These are phyloP conservation scores for Diachasmimorpha longicaudata DNA, from an alignment of 1,140 invertebrate species.

Conservation along the genomic window DNA sequence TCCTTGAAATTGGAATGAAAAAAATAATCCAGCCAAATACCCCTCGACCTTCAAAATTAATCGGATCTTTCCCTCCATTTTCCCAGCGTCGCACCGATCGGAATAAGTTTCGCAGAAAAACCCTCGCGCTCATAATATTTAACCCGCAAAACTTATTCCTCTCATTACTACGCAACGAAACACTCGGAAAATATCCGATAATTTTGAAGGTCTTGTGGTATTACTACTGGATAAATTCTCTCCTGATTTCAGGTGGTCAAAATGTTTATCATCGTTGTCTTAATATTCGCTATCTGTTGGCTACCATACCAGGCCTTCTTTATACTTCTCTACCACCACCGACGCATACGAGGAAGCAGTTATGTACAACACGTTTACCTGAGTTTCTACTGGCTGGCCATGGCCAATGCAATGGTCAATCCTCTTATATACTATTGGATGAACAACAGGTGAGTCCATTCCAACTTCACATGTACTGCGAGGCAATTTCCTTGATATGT, in stretches of 20 bases:
- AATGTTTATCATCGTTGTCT: constrained; percentile 84
- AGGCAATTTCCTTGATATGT: constrained; percentile 30
- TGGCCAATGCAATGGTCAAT: constrained; percentile 92
- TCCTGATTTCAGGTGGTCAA: constrained; percentile 74
- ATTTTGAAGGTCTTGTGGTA: too few relatives aligned
- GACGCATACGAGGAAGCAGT: constrained; percentile 70
- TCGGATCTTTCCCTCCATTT: too few relatives aligned
- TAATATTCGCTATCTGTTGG: constrained; percentile 89
- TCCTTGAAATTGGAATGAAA: too few relatives aligned
- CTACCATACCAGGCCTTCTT: constrained; percentile 88
- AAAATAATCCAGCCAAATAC: too few relatives aligned
- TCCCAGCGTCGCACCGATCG: too few relatives aligned
- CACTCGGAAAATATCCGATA: too few relatives aligned
- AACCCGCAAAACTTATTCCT: too few relatives aligned
- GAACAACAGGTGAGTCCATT: constrained; percentile 73
- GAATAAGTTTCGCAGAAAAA: too few relatives aligned
- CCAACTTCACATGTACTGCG: constrained; percentile 7
- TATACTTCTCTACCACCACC: constrained; percentile 82
- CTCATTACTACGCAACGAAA: too few relatives aligned
- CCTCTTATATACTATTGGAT: constrained; percentile 93
- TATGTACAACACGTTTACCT: constrained; percentile 84
- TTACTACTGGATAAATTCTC: too few relatives aligned
- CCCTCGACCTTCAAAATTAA: too few relatives aligned
- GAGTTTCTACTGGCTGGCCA: constrained; percentile 89
- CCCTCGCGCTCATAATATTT: too few relatives aligned